These are phyloP conservation scores for Erythrocercus mccallii DNA, from an alignment of 2,113 vertebrate species.

Conservation along the genomic window DNA sequence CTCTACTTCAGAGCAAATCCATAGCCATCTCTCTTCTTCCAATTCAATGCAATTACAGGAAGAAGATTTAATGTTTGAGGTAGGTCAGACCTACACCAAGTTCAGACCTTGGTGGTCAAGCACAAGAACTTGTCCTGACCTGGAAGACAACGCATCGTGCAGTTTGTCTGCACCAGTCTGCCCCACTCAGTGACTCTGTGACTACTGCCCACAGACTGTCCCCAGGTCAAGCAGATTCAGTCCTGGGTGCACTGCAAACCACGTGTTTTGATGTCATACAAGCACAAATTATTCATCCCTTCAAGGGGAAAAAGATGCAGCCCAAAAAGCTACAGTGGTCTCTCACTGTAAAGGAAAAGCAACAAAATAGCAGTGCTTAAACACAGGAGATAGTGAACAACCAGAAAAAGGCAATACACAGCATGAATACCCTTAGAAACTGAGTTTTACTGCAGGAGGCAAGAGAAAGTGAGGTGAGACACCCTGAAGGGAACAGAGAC, in stretches of 20 bases:
- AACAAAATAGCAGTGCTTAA: background rate
- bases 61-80: background rate
- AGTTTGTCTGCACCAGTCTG: background rate
- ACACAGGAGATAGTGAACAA: background rate
- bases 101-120: background rate
- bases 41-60: background rate
- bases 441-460: background rate
- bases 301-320: background rate
- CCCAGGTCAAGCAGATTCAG: background rate
- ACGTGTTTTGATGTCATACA: background rate
- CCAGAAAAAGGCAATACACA: background rate
- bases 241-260: background rate
- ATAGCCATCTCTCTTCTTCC: background rate
- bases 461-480: background rate
- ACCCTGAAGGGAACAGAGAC: background rate
- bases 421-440: background rate
- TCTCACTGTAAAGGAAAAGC: background rate
- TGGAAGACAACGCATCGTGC: accelerated
- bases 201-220: background rate
- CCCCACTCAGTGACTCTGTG: background rate
- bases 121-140: background rate
- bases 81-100: background rate
- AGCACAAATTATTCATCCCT: background rate
- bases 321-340: background rate
- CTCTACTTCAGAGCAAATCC: background rate